Evolutionary conservation across 1,140 invertebrate species (phyloP), one percentile per base, ranked within the genome.

Genomic region (Cardiocondyla obscurior): DNA sequence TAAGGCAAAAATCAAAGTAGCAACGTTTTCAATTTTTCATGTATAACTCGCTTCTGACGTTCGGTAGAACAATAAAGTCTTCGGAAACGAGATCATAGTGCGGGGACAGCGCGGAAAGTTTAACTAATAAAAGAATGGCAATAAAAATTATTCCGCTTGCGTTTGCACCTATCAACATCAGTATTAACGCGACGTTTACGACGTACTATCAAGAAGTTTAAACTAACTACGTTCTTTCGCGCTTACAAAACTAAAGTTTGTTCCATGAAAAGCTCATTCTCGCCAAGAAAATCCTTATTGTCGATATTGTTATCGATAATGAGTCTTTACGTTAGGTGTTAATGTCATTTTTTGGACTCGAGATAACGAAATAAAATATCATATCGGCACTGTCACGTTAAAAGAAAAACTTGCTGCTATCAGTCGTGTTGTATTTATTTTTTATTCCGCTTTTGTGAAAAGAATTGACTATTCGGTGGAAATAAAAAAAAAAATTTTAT

Each of bases 111-210:
- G 19, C 14, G 30, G 3, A 8, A 77, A 53, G 22, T 77, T 65
- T 67, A n/a, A 33, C 25, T 28, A 60, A 42, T 36, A 36, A 67
- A 36, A 19, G 16, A 67, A 67, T 67, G 74, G 51, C 60, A 39
- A 77, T 77, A 77, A 65, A 76, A 77, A 65, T 77, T 77, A 77
- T 77, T 77, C 46, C 74, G 74, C 74, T 77, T 77, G 46, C 74
- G 72, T 77, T 65, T 39, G 60, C 74, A 46, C 44, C 46, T 19
- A 28, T 77, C 62, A 53, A 64, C 46, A 51, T 77, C 49, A 39
- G 36, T 28, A 77, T 77, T 77, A 67, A 77, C 46, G 74, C 44
- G 74, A 77, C 60, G 44, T 77, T 77, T 77, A 77, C 60, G 58
- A 67, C 44, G 33, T 49, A 77, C 58, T 62, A 51, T 77, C 60